phyloP scores from a whole-genome alignment of 2,113 vertebrate species.

The Mirza zaza region DNA sequence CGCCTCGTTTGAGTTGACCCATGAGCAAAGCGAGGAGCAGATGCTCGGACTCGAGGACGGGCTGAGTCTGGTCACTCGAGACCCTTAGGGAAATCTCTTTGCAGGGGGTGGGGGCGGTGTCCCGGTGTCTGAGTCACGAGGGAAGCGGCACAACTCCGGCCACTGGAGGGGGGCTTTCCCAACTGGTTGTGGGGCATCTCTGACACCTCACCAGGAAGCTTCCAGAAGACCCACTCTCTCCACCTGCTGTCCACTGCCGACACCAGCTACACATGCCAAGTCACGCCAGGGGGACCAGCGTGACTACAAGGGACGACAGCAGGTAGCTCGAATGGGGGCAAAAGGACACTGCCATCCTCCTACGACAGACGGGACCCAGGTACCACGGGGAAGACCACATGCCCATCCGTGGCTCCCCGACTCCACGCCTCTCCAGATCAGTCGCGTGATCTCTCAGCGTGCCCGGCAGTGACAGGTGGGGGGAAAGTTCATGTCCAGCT shows the following conservation, averaged over 20 bases:
- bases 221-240: neutral
- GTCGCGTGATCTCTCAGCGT: no score
- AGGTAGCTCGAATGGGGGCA: neutral
- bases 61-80: neutral
- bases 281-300: neutral
- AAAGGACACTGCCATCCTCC: neutral
- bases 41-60: no score
- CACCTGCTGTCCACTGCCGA: neutral
- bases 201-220: neutral
- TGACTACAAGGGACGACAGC: neutral
- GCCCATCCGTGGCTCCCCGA: no score
- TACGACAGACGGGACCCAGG: accelerated
- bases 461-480: slow-evolving; percentile 20
- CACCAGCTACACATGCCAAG: neutral
- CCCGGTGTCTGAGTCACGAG: accelerated
- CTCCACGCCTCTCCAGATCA: neutral
- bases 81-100: neutral
- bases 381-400: neutral
- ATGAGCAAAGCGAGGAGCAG: neutral
- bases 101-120: no score
- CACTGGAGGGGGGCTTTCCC: no score
- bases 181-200: neutral
- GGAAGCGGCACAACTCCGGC: neutral
- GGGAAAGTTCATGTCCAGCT: slow-evolving; percentile 68
- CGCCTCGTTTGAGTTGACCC: neutral